Percentiles rank a stretch among this genome's conserved stretches.
Evolutionary conservation across 2,888 invertebrate genomes (phyloP).

Genomic region (Brenthis hecate): DNA sequence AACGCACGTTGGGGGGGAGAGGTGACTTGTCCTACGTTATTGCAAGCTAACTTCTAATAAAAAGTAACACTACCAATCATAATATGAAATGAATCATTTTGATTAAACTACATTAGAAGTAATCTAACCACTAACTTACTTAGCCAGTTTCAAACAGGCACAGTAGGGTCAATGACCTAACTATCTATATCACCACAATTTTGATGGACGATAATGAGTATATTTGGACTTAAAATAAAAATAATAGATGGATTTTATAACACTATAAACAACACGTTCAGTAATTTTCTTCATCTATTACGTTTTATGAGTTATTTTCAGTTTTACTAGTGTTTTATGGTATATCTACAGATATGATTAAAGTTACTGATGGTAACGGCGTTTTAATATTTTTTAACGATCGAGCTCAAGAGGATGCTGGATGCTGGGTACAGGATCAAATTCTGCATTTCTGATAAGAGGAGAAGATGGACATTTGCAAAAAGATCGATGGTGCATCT

Average conservation of each 20-base stretch:
- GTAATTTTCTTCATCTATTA: not conserved
- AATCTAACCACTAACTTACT: conserved; percentile 10
- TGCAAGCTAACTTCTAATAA: too few species aligned
- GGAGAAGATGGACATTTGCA: too few species aligned
- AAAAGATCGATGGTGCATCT: too few species aligned
- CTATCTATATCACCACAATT: conserved; percentile 16
- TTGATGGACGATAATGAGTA: conserved; percentile 24
- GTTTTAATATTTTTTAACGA: too few species aligned
- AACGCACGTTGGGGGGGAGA: too few species aligned
- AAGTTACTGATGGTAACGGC: not conserved
- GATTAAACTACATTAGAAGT: too few species aligned
- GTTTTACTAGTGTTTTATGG: not conserved
- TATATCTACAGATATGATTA: not conserved
- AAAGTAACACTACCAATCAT: too few species aligned
- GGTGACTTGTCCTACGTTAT: too few species aligned
- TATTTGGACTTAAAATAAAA: conserved; percentile 8
- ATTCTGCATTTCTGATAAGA: too few species aligned
- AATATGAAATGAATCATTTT: too few species aligned
- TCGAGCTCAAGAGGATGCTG: too few species aligned
- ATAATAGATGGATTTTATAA: conserved; percentile 25
- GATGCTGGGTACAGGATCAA: too few species aligned
- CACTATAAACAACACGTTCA: not conserved
- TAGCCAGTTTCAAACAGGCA: conserved; percentile 8
- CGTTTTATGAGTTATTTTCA: not conserved
- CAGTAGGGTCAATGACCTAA: not conserved